Percentiles rank a stretch among this genome's conserved stretches.
phyloP scores from a whole-genome alignment of 2,113 vertebrate species.

The Scomber scombrus region DNA sequence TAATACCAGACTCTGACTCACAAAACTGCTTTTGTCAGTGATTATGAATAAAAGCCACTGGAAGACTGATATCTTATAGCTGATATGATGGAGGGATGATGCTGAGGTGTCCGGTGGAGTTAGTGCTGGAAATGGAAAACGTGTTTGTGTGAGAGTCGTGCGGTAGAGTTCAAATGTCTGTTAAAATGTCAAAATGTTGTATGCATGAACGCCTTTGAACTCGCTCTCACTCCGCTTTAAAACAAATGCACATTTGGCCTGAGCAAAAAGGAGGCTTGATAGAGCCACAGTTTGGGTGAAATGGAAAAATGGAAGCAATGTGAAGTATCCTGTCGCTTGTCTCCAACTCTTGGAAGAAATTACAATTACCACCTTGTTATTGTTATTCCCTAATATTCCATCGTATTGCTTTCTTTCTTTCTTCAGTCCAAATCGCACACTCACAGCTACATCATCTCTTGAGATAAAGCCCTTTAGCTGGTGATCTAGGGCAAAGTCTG shows the following conservation, averaged over 20 bases:
- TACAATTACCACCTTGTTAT: not conserved
- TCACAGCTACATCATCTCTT: not conserved
- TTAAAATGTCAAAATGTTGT: slow-evolving; percentile 10
- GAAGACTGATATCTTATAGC: slow-evolving; percentile 38
- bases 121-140: slow-evolving; percentile 36
- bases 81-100: not conserved
- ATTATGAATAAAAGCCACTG: slow-evolving; percentile 4
- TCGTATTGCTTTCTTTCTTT: slow-evolving; percentile 36
- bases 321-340: not conserved
- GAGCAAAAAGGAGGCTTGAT: slow-evolving; percentile 2
- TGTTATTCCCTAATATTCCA: slow-evolving; percentile 10
- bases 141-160: not conserved
- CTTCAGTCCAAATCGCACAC: not conserved
- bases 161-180: not conserved
- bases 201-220: not conserved
- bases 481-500: not conserved
- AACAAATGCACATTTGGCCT: not conserved
- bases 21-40: not conserved
- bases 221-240: too few relatives aligned
- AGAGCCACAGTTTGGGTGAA: slow-evolving; percentile 40
- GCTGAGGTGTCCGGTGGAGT: slow-evolving; percentile 13
- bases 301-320: slow-evolving; percentile 44
- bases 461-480: not conserved
- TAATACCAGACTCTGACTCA: not conserved
- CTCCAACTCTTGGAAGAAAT: slow-evolving; percentile 27